Evolutionary conservation across 2,888 invertebrate genomes (phyloP).

Genomic region (Dasysyrphus albostriatus): DNA sequence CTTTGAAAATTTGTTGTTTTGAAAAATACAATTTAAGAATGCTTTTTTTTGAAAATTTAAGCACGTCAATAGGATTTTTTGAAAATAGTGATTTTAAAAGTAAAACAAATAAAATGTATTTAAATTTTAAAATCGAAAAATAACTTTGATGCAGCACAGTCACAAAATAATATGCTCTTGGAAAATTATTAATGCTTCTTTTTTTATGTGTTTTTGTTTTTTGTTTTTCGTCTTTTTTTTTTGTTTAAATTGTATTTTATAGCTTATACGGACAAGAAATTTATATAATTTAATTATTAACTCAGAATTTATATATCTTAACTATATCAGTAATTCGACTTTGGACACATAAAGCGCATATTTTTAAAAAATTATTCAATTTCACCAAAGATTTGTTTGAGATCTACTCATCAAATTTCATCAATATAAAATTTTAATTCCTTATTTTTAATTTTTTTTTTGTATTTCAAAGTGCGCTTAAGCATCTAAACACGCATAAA

Average conservation of each 20-base stretch:
- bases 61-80: constrained; percentile 23
- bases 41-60: constrained; percentile 1
- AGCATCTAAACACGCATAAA: no score
- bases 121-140: constrained; percentile 3
- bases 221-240: background rate
- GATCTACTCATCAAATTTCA: no score
- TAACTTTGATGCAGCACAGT: constrained; percentile 17
- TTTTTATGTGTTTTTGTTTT: background rate
- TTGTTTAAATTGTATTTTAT: no score
- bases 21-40: constrained; percentile 12
- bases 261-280: no score
- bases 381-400: no score
- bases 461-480: no score
- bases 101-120: background rate
- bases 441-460: no score
- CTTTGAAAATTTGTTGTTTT: constrained; percentile 12
- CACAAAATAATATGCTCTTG: constrained; percentile 8
- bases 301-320: background rate
- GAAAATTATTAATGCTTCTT: constrained; percentile 12
- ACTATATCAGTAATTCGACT: background rate
- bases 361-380: no score
- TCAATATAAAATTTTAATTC: no score
- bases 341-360: no score
- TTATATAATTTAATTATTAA: background rate
- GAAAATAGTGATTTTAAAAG: constrained; percentile 5